Evolutionary conservation across 2,888 invertebrate genomes (phyloP).

Genomic region (Laothoe populi): DNA sequence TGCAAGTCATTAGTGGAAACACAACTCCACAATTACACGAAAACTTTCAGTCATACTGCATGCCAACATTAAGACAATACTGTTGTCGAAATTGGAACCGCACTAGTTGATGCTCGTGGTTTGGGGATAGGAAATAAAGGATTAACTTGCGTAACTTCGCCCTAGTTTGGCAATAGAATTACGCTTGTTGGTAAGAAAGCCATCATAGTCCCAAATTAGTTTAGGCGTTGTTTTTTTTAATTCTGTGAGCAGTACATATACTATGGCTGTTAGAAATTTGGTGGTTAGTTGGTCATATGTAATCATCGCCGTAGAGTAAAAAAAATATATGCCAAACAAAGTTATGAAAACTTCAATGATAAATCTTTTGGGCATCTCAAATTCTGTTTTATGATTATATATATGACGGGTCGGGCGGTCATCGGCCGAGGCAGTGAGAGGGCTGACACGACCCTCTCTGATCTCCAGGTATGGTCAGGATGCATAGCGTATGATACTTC

Average conservation of each 20-base stretch:
- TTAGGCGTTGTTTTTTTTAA: slow-evolving; percentile 1
- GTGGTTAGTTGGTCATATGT: not conserved
- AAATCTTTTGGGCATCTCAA: no score
- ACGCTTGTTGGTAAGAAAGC: not conserved
- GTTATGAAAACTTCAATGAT: no score
- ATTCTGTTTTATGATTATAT: no score
- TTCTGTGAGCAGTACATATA: not conserved
- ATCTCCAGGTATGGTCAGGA: no score
- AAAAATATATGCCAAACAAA: no score
- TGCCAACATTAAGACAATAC: not conserved
- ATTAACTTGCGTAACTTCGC: not conserved
- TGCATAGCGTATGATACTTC: no score
- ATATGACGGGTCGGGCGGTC: no score
- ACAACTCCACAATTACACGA: slow-evolving; percentile 4
- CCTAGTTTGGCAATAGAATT: not conserved
- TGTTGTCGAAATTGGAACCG: not conserved
- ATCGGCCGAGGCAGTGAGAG: no score
- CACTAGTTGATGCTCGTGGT: not conserved
- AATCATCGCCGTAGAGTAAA: not conserved
- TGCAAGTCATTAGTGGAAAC: slow-evolving; percentile 35
- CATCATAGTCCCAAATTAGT: slow-evolving; percentile 3
- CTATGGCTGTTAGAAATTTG: not conserved
- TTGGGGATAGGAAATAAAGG: slow-evolving; percentile 1
- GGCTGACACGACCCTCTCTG: no score
- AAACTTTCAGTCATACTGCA: slow-evolving; percentile 21